Conservation (phyloP, 2,113 vertebrate genomes). For the Xyrauchen texanus region DNA sequence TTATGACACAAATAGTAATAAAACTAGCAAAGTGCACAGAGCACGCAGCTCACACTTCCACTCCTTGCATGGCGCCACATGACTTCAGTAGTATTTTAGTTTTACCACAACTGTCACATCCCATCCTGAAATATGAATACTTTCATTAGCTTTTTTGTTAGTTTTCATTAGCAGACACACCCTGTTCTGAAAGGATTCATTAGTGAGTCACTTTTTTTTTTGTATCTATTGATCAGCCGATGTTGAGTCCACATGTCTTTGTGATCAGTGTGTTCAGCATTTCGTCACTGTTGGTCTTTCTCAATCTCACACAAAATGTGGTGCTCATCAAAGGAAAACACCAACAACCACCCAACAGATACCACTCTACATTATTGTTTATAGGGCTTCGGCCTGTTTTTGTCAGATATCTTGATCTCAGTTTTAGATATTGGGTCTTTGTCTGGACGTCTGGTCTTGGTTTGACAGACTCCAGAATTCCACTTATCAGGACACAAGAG, state of each 20-base stretch:
- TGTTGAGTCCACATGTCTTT: conserved; percentile 9
- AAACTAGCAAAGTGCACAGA: too few species aligned
- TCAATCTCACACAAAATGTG: not conserved
- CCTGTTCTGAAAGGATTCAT: not conserved
- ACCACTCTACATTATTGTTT: conserved; percentile 13
- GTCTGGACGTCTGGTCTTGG: conserved; percentile 27
- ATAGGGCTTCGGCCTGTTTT: conserved; percentile 10
- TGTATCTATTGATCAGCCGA: not conserved
- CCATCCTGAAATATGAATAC: too few species aligned
- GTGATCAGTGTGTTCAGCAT: not conserved
- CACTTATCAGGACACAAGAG: conserved; percentile 24
- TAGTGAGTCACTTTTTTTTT: not conserved
- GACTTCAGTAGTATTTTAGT: too few species aligned
- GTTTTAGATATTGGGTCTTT: conserved; percentile 25
- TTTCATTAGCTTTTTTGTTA: not conserved
- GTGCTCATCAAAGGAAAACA: conserved; percentile 17
- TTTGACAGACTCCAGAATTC: conserved; percentile 36
- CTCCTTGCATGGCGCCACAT: too few species aligned
- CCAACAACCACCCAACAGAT: conserved; percentile 9
- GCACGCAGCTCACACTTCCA: too few species aligned
- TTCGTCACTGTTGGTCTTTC: conserved; percentile 9
- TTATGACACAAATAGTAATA: too few species aligned
- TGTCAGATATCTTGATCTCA: conserved; percentile 26
- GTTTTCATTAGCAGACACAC: not conserved
- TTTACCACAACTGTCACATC: too few species aligned